Evolutionary conservation across 2,113 vertebrate species (phyloP).

Genomic region (Cygnus atratus): DNA sequence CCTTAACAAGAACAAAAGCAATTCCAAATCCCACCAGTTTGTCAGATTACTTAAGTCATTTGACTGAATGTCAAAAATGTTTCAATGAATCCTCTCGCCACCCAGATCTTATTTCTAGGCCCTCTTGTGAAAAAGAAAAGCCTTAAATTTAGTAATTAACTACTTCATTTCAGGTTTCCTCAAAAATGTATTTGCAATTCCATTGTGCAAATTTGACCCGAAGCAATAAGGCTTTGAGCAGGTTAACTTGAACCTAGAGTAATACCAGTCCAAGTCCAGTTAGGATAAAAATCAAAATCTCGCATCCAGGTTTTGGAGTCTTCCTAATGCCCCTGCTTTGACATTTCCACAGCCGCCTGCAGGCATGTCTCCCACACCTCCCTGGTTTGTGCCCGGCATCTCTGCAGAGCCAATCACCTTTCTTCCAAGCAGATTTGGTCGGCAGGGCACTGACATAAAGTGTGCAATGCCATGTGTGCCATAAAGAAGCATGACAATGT

Average conservation of each 20-base stretch:
- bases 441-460: not conserved
- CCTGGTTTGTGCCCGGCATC: not conserved
- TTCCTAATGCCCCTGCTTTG: not conserved
- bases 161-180: not conserved
- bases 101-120: constrained; percentile 25
- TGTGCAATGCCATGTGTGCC: not conserved
- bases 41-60: constrained; percentile 32
- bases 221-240: not conserved
- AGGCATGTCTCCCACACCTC: constrained; percentile 25
- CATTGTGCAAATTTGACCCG: not conserved
- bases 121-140: not conserved
- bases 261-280: not conserved
- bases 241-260: not conserved
- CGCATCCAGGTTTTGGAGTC: not conserved
- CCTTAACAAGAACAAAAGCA: constrained; percentile 48
- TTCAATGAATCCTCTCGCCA: constrained; percentile 11
- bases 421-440: constrained; percentile 14
- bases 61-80: constrained; percentile 49
- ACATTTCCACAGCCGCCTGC: not conserved
- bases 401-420: not conserved
- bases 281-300: constrained; percentile 14
- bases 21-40: constrained; percentile 38
- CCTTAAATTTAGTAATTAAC: constrained; percentile 14
- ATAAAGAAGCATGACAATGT: constrained; percentile 18
- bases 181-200: not conserved